Conservation (phyloP, 2,888 invertebrate genomes). For the Penaeus monodon region DNA sequence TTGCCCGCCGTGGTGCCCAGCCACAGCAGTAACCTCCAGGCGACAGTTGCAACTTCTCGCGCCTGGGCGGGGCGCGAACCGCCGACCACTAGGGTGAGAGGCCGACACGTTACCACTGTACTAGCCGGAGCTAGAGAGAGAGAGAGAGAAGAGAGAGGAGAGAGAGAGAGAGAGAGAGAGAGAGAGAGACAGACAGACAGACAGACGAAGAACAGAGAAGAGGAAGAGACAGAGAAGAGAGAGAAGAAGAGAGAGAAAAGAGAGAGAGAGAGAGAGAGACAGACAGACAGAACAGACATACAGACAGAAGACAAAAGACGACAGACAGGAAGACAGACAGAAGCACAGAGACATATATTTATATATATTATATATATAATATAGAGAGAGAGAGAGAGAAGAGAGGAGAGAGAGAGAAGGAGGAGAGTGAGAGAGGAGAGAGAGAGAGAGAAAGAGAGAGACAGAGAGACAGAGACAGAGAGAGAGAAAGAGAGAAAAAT, state of each 20-base stretch:
- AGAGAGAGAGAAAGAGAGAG: background rate
- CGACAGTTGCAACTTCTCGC: too few relatives aligned
- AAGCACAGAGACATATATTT: too few relatives aligned
- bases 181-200: conserved; percentile 1
- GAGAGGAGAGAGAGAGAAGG: background rate
- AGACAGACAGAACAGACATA: background rate
- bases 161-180: conserved; percentile 7
- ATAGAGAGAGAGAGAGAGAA: conserved; percentile 1
- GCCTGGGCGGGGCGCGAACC: too few relatives aligned
- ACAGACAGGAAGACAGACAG: background rate
- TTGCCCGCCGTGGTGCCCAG: too few relatives aligned
- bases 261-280: background rate
- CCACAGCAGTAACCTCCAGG: too few relatives aligned
- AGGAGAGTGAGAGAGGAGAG: conserved; percentile 5
- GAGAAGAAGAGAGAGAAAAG: background rate
- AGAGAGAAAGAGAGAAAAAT: background rate
- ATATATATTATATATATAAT: too few relatives aligned
- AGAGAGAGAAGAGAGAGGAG: too few relatives aligned
- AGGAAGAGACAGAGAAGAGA: background rate
- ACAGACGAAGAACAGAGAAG: background rate
- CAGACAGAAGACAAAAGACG: too few relatives aligned
- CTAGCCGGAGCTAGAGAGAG: background rate
- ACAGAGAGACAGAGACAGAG: background rate
- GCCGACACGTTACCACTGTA: too few relatives aligned
- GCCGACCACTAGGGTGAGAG: too few relatives aligned